phyloP scores from a whole-genome alignment of 2,797 vertebrate species.

The Nannoperca obscura region DNA sequence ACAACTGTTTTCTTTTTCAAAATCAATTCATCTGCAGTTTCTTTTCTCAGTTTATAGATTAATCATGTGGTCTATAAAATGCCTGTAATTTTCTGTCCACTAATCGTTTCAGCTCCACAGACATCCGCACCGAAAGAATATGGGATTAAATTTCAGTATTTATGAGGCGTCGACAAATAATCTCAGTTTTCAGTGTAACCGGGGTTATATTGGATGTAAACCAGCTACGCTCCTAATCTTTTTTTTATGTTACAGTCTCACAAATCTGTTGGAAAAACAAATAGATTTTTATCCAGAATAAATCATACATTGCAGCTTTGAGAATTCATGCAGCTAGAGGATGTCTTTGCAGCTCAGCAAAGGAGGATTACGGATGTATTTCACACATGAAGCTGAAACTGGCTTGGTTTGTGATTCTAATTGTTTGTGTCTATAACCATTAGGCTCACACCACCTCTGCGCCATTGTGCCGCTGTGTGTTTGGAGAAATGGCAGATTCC shows the following conservation, averaged over 20 bases:
- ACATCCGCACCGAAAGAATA: not conserved
- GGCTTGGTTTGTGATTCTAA: conserved; percentile 57
- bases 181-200: conserved; percentile 37
- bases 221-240: conserved; percentile 45
- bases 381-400: conserved; percentile 13
- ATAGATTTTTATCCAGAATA: conserved; percentile 37
- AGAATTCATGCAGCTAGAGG: not conserved
- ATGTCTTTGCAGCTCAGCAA: conserved; percentile 6
- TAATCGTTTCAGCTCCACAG: not conserved
- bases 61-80: not conserved
- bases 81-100: not conserved
- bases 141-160: conserved; percentile 52
- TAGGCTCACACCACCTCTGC: conserved; percentile 66
- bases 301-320: conserved; percentile 19
- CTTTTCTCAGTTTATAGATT: not conserved
- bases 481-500: conserved; percentile 70
- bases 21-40: not conserved
- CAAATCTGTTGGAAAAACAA: conserved; percentile 45
- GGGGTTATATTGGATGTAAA: conserved; percentile 33
- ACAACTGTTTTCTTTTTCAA: not conserved
- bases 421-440: conserved; percentile 75
- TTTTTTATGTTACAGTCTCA: conserved; percentile 36
- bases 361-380: conserved; percentile 37
- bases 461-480: conserved; percentile 67
- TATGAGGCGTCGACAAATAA: conserved; percentile 33